These are phyloP conservation scores for Aporophyla lueneburgensis DNA, from an alignment of 2,888 invertebrate genomes.

Conservation along the genomic window DNA sequence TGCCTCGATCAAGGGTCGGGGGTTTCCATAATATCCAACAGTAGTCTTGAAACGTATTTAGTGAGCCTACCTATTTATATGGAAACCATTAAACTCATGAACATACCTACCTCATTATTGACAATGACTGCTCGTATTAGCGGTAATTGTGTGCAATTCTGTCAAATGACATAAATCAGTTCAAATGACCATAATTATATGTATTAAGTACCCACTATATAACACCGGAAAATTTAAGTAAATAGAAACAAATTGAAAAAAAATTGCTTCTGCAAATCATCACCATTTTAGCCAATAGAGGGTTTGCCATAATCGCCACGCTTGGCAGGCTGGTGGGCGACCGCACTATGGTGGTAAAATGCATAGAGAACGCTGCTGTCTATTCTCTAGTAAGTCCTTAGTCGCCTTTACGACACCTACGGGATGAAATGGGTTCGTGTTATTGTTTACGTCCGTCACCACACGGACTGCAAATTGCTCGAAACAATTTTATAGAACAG, in stretches of 20 bases:
- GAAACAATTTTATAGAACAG: neutral
- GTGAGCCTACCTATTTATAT: slow-evolving; percentile 14
- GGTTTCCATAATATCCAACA: too few relatives aligned
- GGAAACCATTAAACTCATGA: neutral
- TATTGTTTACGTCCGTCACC: too few relatives aligned
- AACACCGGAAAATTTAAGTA: neutral
- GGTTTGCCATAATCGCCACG: neutral
- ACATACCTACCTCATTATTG: slow-evolving; percentile 21
- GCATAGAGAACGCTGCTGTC: too few relatives aligned
- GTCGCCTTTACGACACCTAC: too few relatives aligned
- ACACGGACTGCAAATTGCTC: neutral
- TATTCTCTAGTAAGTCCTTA: too few relatives aligned
- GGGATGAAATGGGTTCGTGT: too few relatives aligned
- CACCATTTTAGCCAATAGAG: too few relatives aligned
- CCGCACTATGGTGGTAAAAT: too few relatives aligned
- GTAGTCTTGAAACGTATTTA: neutral
- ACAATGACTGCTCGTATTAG: slow-evolving; percentile 28
- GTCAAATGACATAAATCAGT: slow-evolving; percentile 43
- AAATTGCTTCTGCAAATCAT: neutral
- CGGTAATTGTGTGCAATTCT: slow-evolving; percentile 27
- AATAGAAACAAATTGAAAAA: neutral
- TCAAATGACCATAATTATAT: neutral
- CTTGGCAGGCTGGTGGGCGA: too few relatives aligned
- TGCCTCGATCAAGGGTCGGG: too few relatives aligned
- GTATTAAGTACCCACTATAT: neutral